phyloP scores from a whole-genome alignment of 2,113 vertebrate species.

The Tautogolabrus adspersus region DNA sequence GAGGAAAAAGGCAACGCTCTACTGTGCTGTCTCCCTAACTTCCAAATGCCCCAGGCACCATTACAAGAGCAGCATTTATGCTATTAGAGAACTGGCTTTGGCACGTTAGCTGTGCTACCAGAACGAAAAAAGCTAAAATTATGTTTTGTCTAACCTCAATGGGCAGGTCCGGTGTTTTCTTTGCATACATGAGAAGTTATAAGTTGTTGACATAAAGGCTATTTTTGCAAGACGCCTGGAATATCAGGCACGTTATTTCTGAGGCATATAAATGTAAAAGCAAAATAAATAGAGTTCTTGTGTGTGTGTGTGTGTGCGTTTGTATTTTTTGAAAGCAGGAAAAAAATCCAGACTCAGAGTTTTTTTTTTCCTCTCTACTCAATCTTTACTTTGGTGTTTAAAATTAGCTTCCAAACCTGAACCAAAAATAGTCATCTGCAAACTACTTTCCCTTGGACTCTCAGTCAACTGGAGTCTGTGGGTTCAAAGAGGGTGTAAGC shows the following conservation, averaged over 20 bases:
- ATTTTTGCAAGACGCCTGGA: conserved; percentile 57
- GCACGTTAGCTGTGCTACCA: conserved; percentile 35
- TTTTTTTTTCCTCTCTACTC: not conserved
- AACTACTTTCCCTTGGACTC: conserved; percentile 31
- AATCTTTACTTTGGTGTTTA: conserved; percentile 60
- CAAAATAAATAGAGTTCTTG: conserved; percentile 3
- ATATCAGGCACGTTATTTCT: conserved; percentile 51
- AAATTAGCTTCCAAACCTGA: conserved; percentile 48
- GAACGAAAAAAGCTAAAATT: conserved; percentile 68
- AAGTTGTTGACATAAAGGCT: conserved; percentile 63
- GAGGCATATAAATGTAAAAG: conserved; percentile 28
- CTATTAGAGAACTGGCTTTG: conserved; percentile 65
- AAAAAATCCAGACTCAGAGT: conserved; percentile 30
- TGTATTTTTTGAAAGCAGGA: conserved; percentile 23
- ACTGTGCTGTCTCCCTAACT: conserved; percentile 46
- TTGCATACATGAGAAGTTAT: conserved; percentile 70
- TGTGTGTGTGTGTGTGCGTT: not conserved
- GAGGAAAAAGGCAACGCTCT: conserved; percentile 49
- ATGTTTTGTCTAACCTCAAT: conserved; percentile 67
- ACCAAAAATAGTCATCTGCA: conserved; percentile 51
- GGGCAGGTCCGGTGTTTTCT: conserved; percentile 65
- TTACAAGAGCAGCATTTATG: conserved; percentile 73
- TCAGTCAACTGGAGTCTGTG: conserved; percentile 35
- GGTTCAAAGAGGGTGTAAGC: conserved; percentile 62
- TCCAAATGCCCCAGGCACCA: conserved; percentile 64